phyloP scores from a whole-genome alignment of 1,140 invertebrate genomes.

The Pseudomyrmex pallidus region DNA sequence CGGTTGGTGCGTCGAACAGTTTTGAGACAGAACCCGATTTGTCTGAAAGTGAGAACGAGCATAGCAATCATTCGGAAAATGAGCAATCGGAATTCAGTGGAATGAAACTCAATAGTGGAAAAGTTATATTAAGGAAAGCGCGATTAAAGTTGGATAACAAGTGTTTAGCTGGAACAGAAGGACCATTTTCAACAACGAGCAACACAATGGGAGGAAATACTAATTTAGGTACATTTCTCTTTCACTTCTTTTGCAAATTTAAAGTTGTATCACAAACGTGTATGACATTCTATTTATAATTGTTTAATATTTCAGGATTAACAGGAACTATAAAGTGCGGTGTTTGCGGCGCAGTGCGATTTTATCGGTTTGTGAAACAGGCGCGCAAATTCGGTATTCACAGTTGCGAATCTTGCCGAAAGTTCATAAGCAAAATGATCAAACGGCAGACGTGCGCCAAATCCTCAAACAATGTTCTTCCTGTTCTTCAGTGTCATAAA shows the following conservation, averaged over 20 bases:
- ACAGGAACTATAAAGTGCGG: conserved; percentile 90
- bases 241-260: neutral
- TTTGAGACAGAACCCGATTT: conserved; percentile 86
- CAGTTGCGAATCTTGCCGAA: conserved; percentile 93
- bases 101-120: conserved; percentile 86
- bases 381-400: conserved; percentile 93
- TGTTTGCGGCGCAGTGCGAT: conserved; percentile 91
- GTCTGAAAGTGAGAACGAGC: conserved; percentile 85
- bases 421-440: conserved; percentile 93
- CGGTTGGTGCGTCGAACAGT: conserved; percentile 74
- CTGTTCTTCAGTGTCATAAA: conserved; percentile 88
- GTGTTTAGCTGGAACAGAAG: conserved; percentile 86
- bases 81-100: conserved; percentile 84
- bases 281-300: conserved; percentile 31
- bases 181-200: conserved; percentile 88
- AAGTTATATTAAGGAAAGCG: conserved; percentile 90
- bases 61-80: conserved; percentile 83
- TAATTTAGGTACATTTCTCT: conserved; percentile 71
- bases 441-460: conserved; percentile 88
- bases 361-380: conserved; percentile 91
- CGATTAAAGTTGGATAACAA: conserved; percentile 88
- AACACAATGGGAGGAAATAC: conserved; percentile 75
- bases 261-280: conserved; percentile 9
- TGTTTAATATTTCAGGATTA: conserved; percentile 79
- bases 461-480: conserved; percentile 83